A percentile compares a stretch with the other conserved stretches of the same genome.
These are phyloP conservation scores for Epirrita christyi DNA, from an alignment of 2,888 invertebrate genomes.

Conservation along the genomic window DNA sequence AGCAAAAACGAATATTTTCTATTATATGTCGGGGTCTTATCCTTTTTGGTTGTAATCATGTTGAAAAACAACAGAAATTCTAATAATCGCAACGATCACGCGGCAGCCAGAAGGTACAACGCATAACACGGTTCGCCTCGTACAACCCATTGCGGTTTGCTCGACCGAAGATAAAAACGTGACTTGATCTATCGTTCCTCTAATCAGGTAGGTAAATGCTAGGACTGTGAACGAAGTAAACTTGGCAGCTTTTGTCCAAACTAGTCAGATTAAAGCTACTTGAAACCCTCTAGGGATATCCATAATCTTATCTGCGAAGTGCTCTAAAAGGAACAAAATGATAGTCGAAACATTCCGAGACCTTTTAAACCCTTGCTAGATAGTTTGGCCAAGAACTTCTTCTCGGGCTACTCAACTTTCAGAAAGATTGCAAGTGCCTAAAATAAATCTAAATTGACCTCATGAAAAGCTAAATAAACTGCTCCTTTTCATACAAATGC, in stretches of 20 bases:
- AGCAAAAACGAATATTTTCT: slow-evolving; percentile 18
- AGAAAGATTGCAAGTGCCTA: slow-evolving; percentile 10
- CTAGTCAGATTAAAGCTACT: slow-evolving; percentile 9
- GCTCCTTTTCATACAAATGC: slow-evolving; percentile 42
- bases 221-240: slow-evolving; percentile 9
- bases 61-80: slow-evolving; percentile 17
- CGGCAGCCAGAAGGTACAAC: slow-evolving; percentile 39
- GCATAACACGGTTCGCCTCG: slow-evolving; percentile 33
- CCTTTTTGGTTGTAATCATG: slow-evolving; percentile 8
- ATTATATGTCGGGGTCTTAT: background rate
- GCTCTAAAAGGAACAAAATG: slow-evolving; percentile 11
- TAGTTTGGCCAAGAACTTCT: slow-evolving; percentile 8
- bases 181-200: slow-evolving; percentile 52
- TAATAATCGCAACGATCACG: slow-evolving; percentile 37
- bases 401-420: slow-evolving; percentile 1
- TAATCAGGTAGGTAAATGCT: slow-evolving; percentile 43
- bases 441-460: slow-evolving; percentile 17
- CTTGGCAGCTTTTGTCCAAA: slow-evolving; percentile 19
- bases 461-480: slow-evolving; percentile 46
- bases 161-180: slow-evolving; percentile 51
- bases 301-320: slow-evolving; percentile 9
- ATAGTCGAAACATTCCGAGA: slow-evolving; percentile 2
- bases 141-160: slow-evolving; percentile 31
- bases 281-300: slow-evolving; percentile 4
- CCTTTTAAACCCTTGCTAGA: slow-evolving; percentile 15